Conservation (phyloP, 2,888 invertebrate species). For the Drosophila longiperda region DNA sequence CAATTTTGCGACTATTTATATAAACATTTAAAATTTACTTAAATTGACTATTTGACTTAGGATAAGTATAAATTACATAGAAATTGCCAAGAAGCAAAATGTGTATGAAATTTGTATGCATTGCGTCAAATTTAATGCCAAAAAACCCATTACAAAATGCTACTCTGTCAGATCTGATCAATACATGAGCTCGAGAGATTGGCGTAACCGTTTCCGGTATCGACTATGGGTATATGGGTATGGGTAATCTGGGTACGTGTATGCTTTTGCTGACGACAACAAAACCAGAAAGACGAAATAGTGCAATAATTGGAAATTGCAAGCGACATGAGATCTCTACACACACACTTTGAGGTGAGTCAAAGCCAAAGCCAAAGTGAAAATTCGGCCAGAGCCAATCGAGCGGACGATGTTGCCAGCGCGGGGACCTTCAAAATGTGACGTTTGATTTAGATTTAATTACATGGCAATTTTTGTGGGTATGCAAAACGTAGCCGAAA, state of each 20-base stretch:
- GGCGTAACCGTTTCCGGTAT: conserved; percentile 74
- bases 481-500: conserved; percentile 46
- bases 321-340: conserved; percentile 46
- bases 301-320: conserved; percentile 53
- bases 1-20: not conserved
- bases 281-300: conserved; percentile 34
- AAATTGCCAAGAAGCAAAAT: conserved; percentile 28
- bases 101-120: conserved; percentile 18
- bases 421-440: conserved; percentile 74
- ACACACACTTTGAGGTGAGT: conserved; percentile 56
- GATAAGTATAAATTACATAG: conserved; percentile 30
- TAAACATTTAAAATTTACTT: not conserved
- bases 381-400: conserved; percentile 71
- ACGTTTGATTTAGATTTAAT: conserved; percentile 82
- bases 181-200: conserved; percentile 70
- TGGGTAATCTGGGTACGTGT: conserved; percentile 12
- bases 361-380: conserved; percentile 61
- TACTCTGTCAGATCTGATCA: conserved; percentile 70
- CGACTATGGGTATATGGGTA: conserved; percentile 8
- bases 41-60: conserved; percentile 6
- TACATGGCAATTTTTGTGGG: conserved; percentile 67
- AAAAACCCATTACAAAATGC: conserved; percentile 72
- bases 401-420: conserved; percentile 59
- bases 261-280: conserved; percentile 41
- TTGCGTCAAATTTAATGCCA: conserved; percentile 67